Base-by-base conservation (phyloP, 2,113 vertebrate species). In the Dissostichus mawsoni region DNA sequence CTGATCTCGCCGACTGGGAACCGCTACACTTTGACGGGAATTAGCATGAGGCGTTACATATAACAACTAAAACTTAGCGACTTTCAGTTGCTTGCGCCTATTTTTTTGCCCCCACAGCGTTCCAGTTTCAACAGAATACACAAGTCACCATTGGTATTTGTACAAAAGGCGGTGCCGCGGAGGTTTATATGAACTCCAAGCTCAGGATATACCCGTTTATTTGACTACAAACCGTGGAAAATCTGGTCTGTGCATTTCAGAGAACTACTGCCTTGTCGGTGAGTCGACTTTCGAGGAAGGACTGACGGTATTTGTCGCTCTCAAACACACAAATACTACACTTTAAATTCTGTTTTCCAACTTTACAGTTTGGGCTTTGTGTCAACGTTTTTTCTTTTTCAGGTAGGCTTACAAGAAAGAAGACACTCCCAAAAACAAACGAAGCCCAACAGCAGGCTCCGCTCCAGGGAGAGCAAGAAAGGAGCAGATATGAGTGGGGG, bases 401-500 rank as follows among this genome's bases (percentile, higher is more conserved):
- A 95, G 94, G 87, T 84, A 74, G 36, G 36, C 36, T 41, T 41
- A 41, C 36, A 41, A 41, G 36, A n/a, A 62, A 66, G 74, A 74
- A 77, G 84, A 89, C 87, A 78, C 85, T 88, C 78, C 78, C 82
- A 78, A 78, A 74, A 82, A 80, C 82, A 84, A 64, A 50, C 84
- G 80, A 81, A 80, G 82, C 74, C 69, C 47, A 82, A 44, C 63
- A 57, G 63, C 68, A 84, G 71, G 65, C 80, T 64, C 51, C 63
- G 61, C 77, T 77, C 62, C 86, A 77, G 65, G 23, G 87, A 73
- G 75, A 75, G 76, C 59, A 52, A 83, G 84, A 81, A 80, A 71
- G 83, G 36, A 41, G 65, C 84, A 80, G 92, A 93, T 79, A 98
- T 98, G 97, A 97, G 97, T 80, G 97, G 97, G 90, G 98, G 97